Evolutionary conservation across 2,113 vertebrate genomes (phyloP).

Genomic region (Chloropsis hardwickii): DNA sequence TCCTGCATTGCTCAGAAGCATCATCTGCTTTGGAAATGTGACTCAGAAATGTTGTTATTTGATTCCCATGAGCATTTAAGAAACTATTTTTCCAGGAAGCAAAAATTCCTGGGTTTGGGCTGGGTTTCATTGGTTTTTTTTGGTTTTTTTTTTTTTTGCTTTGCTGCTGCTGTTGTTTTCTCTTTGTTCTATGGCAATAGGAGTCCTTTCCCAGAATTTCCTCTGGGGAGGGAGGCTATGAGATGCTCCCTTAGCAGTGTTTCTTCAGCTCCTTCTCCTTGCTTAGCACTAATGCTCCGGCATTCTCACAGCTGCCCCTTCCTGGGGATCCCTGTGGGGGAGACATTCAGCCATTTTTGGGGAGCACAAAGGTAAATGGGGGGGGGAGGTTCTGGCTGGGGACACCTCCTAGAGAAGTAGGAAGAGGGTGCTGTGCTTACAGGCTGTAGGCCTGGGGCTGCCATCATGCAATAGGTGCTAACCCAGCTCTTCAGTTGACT

Average conservation of each 20-base stretch:
- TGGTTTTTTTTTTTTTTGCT: neutral
- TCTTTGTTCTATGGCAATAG: neutral
- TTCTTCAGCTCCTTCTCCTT: neutral
- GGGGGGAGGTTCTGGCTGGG: neutral
- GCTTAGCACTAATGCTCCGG: rapidly evolving
- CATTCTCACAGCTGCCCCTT: neutral
- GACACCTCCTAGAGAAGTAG: neutral
- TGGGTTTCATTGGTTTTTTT: neutral
- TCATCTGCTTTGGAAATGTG: conserved; percentile 61
- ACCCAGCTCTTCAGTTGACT: neutral
- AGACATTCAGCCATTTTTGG: neutral
- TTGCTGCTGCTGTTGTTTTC: neutral
- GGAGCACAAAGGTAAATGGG: neutral
- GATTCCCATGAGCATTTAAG: conserved; percentile 40
- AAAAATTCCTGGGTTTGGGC: neutral
- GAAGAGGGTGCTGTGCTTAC: neutral
- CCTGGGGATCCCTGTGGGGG: neutral
- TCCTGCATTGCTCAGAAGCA: conserved; percentile 51
- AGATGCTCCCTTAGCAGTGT: neutral
- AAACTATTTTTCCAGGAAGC: conserved; percentile 66
- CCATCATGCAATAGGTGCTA: rapidly evolving
- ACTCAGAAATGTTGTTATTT: conserved; percentile 63
- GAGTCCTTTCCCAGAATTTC: conserved; percentile 17
- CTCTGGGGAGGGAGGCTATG: neutral
- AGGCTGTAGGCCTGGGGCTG: neutral